phyloP scores from a whole-genome alignment of 2,888 invertebrate genomes.

The Axea sp. region DNA sequence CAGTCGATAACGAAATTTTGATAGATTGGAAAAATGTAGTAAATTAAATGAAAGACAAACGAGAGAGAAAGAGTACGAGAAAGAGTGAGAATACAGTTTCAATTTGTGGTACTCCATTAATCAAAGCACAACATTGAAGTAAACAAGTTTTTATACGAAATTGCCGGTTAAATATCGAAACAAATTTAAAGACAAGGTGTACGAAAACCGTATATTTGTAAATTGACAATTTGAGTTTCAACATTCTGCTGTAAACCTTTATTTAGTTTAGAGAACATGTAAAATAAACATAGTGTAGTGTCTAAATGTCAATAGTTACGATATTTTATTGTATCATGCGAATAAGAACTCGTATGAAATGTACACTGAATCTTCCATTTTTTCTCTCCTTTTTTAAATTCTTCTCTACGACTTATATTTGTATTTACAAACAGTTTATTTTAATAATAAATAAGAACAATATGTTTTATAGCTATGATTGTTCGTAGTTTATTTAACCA shows the following conservation, averaged over 20 bases:
- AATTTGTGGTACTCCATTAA: conserved; percentile 56
- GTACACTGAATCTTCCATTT: too few species aligned
- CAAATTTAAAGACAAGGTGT: conserved; percentile 23
- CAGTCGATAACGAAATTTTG: conserved; percentile 48
- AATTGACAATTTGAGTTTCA: conserved; percentile 34
- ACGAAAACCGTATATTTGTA: too few species aligned
- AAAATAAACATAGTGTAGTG: background rate
- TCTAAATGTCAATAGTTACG: conserved; percentile 4
- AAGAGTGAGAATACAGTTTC: conserved; percentile 42
- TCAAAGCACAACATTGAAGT: conserved; percentile 50
- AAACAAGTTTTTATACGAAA: conserved; percentile 54
- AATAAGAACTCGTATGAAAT: too few species aligned
- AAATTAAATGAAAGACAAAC: conserved; percentile 54
- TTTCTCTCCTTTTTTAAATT: too few species aligned
- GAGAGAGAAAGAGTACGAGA: conserved; percentile 1
- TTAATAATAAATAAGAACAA: too few species aligned
- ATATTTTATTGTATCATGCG: too few species aligned
- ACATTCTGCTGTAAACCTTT: conserved; percentile 9
- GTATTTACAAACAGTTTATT: too few species aligned
- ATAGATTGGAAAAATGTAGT: conserved; percentile 57
- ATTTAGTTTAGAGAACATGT: conserved; percentile 11
- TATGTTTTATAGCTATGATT: too few species aligned
- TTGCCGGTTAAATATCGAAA: conserved; percentile 25
- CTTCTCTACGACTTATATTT: too few species aligned
- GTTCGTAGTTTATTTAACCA: too few species aligned